phyloP scores from a whole-genome alignment of 2,113 vertebrate species.

The Alces alces region DNA sequence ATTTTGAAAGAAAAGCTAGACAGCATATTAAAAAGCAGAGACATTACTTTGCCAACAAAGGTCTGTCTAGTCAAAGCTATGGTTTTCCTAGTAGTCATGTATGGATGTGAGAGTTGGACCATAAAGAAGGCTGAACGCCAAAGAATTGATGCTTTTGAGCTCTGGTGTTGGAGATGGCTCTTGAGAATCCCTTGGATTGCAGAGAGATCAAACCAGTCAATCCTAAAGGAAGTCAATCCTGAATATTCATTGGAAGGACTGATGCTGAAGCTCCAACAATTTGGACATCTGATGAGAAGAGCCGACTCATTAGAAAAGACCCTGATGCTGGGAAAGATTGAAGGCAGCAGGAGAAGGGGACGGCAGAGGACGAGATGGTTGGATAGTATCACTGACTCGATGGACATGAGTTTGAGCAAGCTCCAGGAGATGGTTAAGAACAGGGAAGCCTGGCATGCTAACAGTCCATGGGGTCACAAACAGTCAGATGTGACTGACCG shows the following conservation, averaged over 20 bases:
- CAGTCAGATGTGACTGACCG: accelerated
- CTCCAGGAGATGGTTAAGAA: not conserved
- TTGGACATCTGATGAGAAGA: not conserved
- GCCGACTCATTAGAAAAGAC: not conserved
- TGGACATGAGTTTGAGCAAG: not conserved
- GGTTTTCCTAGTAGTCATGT: not conserved
- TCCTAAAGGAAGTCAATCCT: not conserved
- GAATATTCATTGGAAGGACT: not conserved
- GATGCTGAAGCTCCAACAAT: not conserved
- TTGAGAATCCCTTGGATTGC: not conserved
- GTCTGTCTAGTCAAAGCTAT: not conserved
- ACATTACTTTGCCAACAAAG: not conserved
- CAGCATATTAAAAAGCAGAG: not conserved
- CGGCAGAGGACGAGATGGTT: accelerated
- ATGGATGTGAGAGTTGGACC: not conserved
- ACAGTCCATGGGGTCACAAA: not conserved
- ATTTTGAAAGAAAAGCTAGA: not conserved
- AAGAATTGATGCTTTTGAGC: not conserved
- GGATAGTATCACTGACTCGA: not conserved
- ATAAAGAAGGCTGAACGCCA: not conserved
- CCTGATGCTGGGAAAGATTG: not conserved
- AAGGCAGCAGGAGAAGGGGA: not conserved
- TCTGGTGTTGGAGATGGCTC: not conserved
- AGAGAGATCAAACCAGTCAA: not conserved
- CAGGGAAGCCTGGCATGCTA: not conserved